phyloP scores from a whole-genome alignment of 2,113 vertebrate species.

The Sorex araneus region DNA sequence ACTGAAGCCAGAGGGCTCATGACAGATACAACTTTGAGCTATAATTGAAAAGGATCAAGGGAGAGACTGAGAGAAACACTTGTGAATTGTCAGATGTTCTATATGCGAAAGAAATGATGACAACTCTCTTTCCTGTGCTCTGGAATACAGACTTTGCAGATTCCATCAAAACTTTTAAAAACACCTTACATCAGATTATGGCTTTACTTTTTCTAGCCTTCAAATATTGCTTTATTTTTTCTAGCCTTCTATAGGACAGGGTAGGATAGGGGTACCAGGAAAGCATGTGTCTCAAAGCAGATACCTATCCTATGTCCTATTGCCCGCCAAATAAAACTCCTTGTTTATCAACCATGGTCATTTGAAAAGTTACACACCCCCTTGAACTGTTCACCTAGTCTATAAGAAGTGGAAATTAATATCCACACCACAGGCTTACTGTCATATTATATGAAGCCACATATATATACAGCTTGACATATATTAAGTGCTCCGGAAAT shows the following conservation, averaged over 20 bases:
- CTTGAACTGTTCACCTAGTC: slow-evolving; percentile 8
- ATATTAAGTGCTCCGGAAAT: slow-evolving; percentile 17
- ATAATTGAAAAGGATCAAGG: neutral
- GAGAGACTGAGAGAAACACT: neutral
- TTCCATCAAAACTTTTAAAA: neutral
- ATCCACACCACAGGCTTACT: neutral
- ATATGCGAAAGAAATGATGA: neutral
- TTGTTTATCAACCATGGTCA: neutral
- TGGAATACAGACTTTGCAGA: neutral
- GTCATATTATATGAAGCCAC: slow-evolving; percentile 24
- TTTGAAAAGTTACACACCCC: slow-evolving; percentile 41
- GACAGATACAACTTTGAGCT: neutral
- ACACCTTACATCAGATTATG: neutral
- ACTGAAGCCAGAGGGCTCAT: neutral
- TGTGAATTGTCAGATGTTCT: neutral
- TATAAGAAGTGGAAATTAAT: slow-evolving; percentile 5
- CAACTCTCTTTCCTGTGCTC: neutral
- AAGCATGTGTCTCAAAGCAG: neutral
- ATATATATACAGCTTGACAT: neutral
- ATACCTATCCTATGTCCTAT: neutral
- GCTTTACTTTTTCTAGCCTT: slow-evolving; percentile 18
- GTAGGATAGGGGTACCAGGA: neutral
- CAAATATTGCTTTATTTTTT: neutral
- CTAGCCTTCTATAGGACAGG: neutral
- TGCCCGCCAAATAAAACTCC: slow-evolving; percentile 28